phyloP scores from a whole-genome alignment of 2,888 invertebrate genomes.

The Rhagonycha lutea region DNA sequence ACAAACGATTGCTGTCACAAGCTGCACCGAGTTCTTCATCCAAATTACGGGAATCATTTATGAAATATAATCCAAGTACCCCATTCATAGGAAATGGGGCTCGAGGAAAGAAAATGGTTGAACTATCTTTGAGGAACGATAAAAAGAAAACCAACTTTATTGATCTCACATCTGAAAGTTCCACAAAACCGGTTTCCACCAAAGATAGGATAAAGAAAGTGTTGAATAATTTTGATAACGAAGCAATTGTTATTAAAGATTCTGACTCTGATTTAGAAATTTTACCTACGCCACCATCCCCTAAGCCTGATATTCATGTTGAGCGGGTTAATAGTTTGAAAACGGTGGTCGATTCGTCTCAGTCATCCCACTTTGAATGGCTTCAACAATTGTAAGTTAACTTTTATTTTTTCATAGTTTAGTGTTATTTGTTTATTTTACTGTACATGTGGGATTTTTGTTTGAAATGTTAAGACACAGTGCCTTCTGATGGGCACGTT shows the following conservation, averaged over 20 bases:
- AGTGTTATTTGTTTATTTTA: background rate
- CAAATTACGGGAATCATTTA: conserved; percentile 35
- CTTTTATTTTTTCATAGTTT: background rate
- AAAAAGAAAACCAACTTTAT: conserved; percentile 19
- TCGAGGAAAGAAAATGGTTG: conserved; percentile 30
- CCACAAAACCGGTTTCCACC: conserved; percentile 37
- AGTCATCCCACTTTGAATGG: conserved; percentile 60
- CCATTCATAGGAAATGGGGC: conserved; percentile 34
- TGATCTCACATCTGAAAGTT: conserved; percentile 29
- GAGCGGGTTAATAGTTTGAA: conserved; percentile 60
- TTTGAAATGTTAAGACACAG: too few species aligned
- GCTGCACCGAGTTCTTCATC: conserved; percentile 41
- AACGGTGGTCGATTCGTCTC: conserved; percentile 60
- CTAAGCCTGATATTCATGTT: conserved; percentile 51
- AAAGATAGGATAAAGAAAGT: conserved; percentile 46
- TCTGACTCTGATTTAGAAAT: conserved; percentile 51
- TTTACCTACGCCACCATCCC: conserved; percentile 48
- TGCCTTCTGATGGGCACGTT: too few species aligned
- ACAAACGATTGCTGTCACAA: conserved; percentile 59
- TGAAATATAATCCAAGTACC: conserved; percentile 42
- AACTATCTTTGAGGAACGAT: conserved; percentile 27
- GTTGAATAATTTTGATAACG: conserved; percentile 43
- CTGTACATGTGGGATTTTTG: too few species aligned
- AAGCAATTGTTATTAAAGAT: conserved; percentile 45
- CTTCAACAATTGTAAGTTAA: conserved; percentile 56